Conservation (phyloP, 2,888 invertebrate genomes). For the Sisyra terminalis region DNA sequence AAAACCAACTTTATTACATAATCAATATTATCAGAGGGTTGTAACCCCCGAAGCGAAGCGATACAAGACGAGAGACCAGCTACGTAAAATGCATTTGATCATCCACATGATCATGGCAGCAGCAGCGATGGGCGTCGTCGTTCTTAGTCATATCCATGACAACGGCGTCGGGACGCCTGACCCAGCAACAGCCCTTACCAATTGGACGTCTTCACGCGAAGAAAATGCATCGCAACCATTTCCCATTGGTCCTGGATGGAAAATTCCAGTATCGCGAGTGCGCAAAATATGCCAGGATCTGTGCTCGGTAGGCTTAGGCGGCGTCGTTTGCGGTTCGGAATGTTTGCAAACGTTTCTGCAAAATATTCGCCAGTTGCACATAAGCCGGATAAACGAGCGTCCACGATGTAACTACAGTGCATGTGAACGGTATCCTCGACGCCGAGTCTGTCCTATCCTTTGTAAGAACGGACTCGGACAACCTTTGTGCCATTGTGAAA, state of each 20-base stretch:
- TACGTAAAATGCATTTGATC: not conserved
- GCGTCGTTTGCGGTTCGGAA: slow-evolving; percentile 32
- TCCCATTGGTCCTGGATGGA: too few relatives aligned
- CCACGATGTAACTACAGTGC: slow-evolving; percentile 19
- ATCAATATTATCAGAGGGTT: too few relatives aligned
- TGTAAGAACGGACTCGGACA: slow-evolving; percentile 40
- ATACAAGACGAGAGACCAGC: too few relatives aligned
- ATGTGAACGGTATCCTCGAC: slow-evolving; percentile 23
- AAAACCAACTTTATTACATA: too few relatives aligned
- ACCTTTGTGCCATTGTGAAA: slow-evolving; percentile 34
- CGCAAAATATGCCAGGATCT: slow-evolving; percentile 27
- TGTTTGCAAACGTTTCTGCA: slow-evolving; percentile 34
- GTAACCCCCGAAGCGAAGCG: too few relatives aligned
- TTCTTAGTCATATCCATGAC: not conserved
- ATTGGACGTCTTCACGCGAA: too few relatives aligned
- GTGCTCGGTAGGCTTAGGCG: slow-evolving; percentile 31
- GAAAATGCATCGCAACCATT: too few relatives aligned
- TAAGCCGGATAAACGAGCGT: slow-evolving; percentile 14
- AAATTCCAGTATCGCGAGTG: slow-evolving; percentile 16
- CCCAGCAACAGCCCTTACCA: not conserved
- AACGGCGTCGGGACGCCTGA: not conserved
- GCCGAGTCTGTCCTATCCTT: slow-evolving; percentile 38
- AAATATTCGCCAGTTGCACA: slow-evolving; percentile 21
- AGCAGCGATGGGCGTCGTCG: not conserved
- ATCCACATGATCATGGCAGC: not conserved